Percentiles rank a stretch among this genome's conserved stretches.
Conservation (phyloP, 2,113 vertebrate species). For the Uria lomvia region DNA sequence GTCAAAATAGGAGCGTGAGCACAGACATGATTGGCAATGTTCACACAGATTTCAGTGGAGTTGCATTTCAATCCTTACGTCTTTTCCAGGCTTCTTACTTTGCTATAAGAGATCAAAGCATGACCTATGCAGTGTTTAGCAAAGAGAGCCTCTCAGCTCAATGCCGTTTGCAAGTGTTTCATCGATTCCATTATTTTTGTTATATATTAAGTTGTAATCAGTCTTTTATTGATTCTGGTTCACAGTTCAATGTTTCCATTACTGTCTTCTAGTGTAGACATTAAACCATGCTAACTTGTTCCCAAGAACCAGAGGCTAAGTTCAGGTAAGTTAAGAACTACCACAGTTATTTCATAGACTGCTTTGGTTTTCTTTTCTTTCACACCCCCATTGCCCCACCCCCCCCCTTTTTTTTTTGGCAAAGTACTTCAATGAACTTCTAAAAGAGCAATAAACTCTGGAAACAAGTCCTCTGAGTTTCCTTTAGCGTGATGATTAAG, state of each 20-base stretch:
- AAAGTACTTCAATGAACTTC: background rate
- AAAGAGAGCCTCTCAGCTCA: background rate
- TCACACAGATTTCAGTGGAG: background rate
- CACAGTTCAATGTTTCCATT: conserved; percentile 9
- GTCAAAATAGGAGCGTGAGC: background rate
- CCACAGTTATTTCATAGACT: background rate
- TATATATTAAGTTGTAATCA: background rate
- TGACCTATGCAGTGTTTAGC: background rate
- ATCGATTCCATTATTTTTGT: background rate
- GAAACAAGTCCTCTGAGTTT: background rate
- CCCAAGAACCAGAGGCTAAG: background rate
- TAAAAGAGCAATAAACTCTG: background rate
- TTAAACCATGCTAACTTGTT: background rate
- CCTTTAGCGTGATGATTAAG: background rate
- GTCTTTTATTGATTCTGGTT: background rate
- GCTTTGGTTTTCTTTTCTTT: background rate
- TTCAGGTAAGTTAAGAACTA: background rate
- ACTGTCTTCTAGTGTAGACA: background rate
- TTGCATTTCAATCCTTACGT: background rate
- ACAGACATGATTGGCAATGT: background rate
- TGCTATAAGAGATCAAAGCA: background rate
- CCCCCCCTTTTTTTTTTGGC: background rate
- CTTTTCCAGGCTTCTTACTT: background rate
- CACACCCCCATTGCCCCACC: background rate
- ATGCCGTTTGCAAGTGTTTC: background rate